Percentiles rank a stretch among this genome's conserved stretches.
These are phyloP conservation scores for Labeo rohita DNA, from an alignment of 2,113 vertebrate genomes.

Conservation along the genomic window DNA sequence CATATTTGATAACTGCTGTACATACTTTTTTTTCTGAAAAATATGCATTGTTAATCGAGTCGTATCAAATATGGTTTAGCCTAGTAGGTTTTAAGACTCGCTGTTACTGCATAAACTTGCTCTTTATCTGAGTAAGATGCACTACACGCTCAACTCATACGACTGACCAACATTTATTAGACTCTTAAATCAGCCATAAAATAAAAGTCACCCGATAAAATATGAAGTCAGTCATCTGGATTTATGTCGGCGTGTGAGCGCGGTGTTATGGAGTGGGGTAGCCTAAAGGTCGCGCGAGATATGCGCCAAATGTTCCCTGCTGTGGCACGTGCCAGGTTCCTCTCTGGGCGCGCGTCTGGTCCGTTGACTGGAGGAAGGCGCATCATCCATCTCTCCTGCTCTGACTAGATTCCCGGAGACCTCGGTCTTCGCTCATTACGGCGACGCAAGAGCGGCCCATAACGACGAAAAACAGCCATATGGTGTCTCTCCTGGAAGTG, in stretches of 20 bases:
- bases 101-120: background rate
- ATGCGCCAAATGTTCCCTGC: constrained; percentile 53
- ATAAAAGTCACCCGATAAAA: constrained; percentile 1
- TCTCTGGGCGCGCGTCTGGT: constrained; percentile 59
- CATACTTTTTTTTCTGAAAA: background rate
- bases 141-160: background rate
- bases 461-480: constrained; percentile 67
- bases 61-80: background rate
- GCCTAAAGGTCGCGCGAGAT: constrained; percentile 45
- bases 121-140: background rate
- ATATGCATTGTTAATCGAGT: background rate
- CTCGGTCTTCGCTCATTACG: constrained; percentile 34
- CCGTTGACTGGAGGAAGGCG: constrained; percentile 55
- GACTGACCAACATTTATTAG: background rate
- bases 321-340: constrained; percentile 64
- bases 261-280: background rate
- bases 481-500: constrained; percentile 70
- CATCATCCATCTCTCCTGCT: constrained; percentile 61
- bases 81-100: background rate
- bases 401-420: constrained; percentile 45
- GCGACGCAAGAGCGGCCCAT: constrained; percentile 40
- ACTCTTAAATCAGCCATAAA: background rate
- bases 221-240: constrained; percentile 5
- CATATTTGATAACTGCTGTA: background rate
- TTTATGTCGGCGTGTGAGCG: constrained; percentile 1